These are phyloP conservation scores for Zaprionus kolodkinae DNA, from an alignment of 1,140 invertebrate species.

Conservation along the genomic window DNA sequence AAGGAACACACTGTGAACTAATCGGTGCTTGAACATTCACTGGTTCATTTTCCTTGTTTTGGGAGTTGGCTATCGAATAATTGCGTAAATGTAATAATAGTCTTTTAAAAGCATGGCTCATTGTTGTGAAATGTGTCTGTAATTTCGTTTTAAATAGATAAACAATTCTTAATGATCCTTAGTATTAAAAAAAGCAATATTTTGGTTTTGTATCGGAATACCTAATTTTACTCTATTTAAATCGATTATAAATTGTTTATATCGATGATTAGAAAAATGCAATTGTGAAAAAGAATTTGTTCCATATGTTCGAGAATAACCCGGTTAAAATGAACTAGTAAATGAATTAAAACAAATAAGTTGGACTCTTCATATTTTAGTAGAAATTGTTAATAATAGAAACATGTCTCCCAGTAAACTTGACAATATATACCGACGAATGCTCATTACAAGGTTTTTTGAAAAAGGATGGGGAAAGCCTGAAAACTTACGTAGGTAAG, in stretches of 20 bases:
- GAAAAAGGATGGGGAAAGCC: conserved; percentile 98
- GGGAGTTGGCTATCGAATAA: background rate
- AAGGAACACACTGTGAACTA: conserved; percentile 3
- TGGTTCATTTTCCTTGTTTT: background rate
- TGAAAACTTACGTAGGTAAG: conserved; percentile 94
- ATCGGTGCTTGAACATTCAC: background rate
- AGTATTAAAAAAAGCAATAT: too few relatives aligned
- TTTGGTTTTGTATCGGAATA: background rate
- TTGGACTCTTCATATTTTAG: conserved; percentile 25
- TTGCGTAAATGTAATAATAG: background rate
- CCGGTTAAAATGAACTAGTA: conserved; percentile 15
- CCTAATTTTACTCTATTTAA: background rate
- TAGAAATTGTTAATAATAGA: conserved; percentile 27
- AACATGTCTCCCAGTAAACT: conserved; percentile 90
- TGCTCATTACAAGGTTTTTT: conserved; percentile 97
- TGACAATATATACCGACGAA: conserved; percentile 94
- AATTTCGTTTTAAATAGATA: too few relatives aligned
- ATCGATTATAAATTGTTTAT: background rate
- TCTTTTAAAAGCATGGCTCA: too few relatives aligned
- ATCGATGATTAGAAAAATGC: conserved; percentile 19
- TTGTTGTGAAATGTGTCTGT: too few relatives aligned
- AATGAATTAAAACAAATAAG: conserved; percentile 20
- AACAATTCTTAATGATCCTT: too few relatives aligned
- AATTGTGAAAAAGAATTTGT: conserved; percentile 4
- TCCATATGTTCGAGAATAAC: conserved; percentile 5